Percentiles rank a stretch among this genome's conserved stretches.
Evolutionary conservation across 2,888 invertebrate genomes (phyloP).

Genomic region (Artemia sinica): DNA sequence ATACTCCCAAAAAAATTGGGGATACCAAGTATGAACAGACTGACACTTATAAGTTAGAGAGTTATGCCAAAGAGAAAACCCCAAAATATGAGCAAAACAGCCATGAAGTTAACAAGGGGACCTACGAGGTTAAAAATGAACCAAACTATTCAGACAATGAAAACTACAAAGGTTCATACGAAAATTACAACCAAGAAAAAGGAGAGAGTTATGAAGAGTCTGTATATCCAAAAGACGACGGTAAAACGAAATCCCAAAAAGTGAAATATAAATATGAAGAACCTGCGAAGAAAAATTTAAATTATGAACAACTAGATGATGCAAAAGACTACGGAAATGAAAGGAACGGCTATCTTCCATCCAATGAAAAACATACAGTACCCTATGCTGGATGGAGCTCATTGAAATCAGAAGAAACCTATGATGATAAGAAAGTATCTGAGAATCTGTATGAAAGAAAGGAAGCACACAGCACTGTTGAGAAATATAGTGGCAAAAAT

Average conservation of each 20-base stretch:
- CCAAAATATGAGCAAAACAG: background rate
- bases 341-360: background rate
- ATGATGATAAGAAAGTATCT: slow-evolving; percentile 9
- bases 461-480: slow-evolving; percentile 16
- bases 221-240: background rate
- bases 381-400: background rate
- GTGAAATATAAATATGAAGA: background rate
- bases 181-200: background rate
- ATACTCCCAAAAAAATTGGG: too few relatives aligned
- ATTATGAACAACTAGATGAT: background rate
- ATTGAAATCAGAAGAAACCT: background rate
- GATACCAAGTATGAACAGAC: background rate
- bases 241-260: background rate
- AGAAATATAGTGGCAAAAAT: slow-evolving; percentile 12
- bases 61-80: background rate
- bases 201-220: background rate
- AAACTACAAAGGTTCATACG: slow-evolving; percentile 4
- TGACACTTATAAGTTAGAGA: background rate
- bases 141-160: background rate
- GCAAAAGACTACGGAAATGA: background rate
- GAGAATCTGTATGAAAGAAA: slow-evolving; percentile 13
- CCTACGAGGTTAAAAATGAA: background rate
- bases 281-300: background rate
- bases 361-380: background rate
- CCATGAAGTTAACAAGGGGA: background rate